phyloP scores from a whole-genome alignment of 2,797 vertebrate genomes.

The Martes flavigula region DNA sequence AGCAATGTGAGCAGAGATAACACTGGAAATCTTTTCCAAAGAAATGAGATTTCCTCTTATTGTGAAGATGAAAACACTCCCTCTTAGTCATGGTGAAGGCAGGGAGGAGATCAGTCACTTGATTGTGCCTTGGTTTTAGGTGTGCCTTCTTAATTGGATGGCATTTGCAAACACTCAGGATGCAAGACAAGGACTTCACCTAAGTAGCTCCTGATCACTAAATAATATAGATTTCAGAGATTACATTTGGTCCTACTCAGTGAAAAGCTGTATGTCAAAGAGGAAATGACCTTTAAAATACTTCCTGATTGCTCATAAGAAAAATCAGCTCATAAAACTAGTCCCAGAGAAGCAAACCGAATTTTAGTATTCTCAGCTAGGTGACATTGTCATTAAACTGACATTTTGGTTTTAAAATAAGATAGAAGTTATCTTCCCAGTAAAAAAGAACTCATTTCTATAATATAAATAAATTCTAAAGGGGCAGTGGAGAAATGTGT shows the following conservation, averaged over 20 bases:
- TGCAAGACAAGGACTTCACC: constrained; percentile 72
- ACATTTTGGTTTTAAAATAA: constrained; percentile 14
- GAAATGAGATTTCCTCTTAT: constrained; percentile 87
- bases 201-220: constrained; percentile 46
- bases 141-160: constrained; percentile 73
- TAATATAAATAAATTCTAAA: background rate
- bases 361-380: background rate
- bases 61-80: constrained; percentile 84
- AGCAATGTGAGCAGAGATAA: constrained; percentile 80
- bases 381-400: background rate
- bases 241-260: background rate
- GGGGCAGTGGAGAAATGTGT: background rate
- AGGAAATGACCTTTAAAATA: background rate
- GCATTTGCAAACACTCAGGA: constrained; percentile 73
- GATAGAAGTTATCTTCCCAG: background rate
- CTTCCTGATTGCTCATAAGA: background rate
- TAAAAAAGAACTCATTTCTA: background rate
- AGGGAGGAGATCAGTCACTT: constrained; percentile 10
- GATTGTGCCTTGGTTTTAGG: constrained; percentile 76
- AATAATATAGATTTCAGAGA: background rate
- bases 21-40: constrained; percentile 79
- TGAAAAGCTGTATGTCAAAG: background rate
- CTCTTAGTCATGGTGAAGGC: constrained; percentile 79
- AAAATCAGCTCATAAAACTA: background rate
- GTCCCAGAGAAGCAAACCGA: background rate